phyloP scores from a whole-genome alignment of 2,888 invertebrate genomes.

The Luffia ferchaultella region DNA sequence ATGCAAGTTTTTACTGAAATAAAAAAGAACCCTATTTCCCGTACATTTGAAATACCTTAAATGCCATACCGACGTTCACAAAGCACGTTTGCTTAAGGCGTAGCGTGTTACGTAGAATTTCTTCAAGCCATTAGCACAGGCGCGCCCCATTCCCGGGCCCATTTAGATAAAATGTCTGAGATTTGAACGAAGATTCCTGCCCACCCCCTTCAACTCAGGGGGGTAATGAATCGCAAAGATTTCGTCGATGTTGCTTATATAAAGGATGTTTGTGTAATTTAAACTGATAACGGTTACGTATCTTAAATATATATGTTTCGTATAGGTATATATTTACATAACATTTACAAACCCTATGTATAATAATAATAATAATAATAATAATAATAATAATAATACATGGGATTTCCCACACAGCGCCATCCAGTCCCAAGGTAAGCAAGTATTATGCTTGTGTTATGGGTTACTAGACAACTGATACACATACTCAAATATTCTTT shows the following conservation, averaged over 20 bases:
- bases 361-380: too few relatives aligned
- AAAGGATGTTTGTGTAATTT: conserved; percentile 50
- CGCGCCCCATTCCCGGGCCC: conserved; percentile 59
- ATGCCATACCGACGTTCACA: not conserved
- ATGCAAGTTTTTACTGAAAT: too few relatives aligned
- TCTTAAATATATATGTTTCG: too few relatives aligned
- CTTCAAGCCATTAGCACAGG: conserved; percentile 61
- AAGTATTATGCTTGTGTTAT: too few relatives aligned
- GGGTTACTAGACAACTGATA: too few relatives aligned
- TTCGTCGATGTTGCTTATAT: conserved; percentile 57
- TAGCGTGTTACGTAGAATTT: conserved; percentile 27
- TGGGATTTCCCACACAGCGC: too few relatives aligned
- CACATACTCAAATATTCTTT: too few relatives aligned
- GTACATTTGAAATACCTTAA: not conserved
- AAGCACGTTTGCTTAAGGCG: not conserved
- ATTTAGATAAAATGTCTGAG: conserved; percentile 67
- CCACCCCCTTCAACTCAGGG: conserved; percentile 21
- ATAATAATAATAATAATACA: too few relatives aligned
- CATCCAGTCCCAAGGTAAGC: too few relatives aligned
- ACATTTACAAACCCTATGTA: too few relatives aligned
- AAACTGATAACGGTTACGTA: too few relatives aligned
- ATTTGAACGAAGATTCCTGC: conserved; percentile 56
- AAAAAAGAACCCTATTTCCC: not conserved
- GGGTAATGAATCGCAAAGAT: conserved; percentile 65
- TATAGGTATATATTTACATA: too few relatives aligned